Percentiles rank a stretch among this genome's conserved stretches.
Conservation (phyloP, 2,888 invertebrate genomes). For the Lepidocyrtoides sp. region DNA sequence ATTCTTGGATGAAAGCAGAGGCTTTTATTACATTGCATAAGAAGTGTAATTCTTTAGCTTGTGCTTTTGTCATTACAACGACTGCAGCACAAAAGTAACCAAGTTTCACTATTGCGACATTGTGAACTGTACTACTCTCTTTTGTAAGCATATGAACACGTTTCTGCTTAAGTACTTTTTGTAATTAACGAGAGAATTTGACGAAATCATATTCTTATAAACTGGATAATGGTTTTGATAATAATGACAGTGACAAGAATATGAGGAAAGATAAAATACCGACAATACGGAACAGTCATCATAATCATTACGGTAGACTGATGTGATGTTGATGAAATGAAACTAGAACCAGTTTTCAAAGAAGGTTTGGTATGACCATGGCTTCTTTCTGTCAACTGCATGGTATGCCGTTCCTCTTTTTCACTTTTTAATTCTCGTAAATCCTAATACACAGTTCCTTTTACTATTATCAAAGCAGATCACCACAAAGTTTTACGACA, state of each 20-base stretch:
- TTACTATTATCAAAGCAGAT: not conserved
- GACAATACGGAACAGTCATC: slow-evolving; percentile 23
- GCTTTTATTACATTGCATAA: not conserved
- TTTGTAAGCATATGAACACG: slow-evolving; percentile 5
- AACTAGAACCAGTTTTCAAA: slow-evolving; percentile 59
- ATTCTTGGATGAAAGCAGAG: slow-evolving; percentile 23
- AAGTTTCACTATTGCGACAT: not conserved
- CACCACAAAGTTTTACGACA: slow-evolving; percentile 21
- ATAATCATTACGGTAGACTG: not conserved
- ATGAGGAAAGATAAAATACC: not conserved
- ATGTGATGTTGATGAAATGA: slow-evolving; percentile 57
- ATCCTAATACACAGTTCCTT: not conserved
- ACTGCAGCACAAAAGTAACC: not conserved
- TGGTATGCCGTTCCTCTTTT: not conserved
- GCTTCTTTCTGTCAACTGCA: slow-evolving; percentile 30
- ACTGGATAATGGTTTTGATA: slow-evolving; percentile 8
- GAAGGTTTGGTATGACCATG: not conserved
- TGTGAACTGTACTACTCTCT: too few species aligned
- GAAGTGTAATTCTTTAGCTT: not conserved
- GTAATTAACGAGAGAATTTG: slow-evolving; percentile 50
- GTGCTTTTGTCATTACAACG: slow-evolving; percentile 13
- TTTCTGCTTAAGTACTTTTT: slow-evolving; percentile 49
- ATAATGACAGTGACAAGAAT: slow-evolving; percentile 1
- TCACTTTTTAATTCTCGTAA: not conserved
- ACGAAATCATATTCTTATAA: not conserved